Conservation (phyloP, 2,113 vertebrate genomes). For the Blennius ocellaris region DNA sequence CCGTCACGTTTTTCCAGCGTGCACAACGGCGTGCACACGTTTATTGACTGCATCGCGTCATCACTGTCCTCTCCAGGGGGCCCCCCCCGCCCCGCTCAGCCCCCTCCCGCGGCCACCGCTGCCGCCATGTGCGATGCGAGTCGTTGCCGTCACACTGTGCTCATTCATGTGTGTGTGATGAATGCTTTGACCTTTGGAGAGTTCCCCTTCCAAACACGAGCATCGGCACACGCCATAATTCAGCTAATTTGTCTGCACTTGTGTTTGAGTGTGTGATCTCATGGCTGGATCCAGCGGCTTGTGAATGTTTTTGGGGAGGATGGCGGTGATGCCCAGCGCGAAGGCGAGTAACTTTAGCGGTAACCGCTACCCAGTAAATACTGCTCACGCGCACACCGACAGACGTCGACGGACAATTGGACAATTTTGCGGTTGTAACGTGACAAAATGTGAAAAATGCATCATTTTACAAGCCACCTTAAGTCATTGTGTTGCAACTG, state of each 20-base stretch:
- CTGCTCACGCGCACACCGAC: too few relatives aligned
- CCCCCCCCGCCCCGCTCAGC: slow-evolving; percentile 50
- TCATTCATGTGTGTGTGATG: slow-evolving; percentile 76
- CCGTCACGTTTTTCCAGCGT: too few relatives aligned
- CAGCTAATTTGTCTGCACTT: slow-evolving; percentile 61
- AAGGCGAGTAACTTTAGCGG: too few relatives aligned
- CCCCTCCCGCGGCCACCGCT: too few relatives aligned
- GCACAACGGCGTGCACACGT: slow-evolving; percentile 68
- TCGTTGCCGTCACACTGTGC: slow-evolving; percentile 71
- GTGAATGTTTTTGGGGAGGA: too few relatives aligned
- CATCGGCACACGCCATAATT: slow-evolving; percentile 49
- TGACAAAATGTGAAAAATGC: too few relatives aligned
- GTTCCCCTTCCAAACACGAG: slow-evolving; percentile 34
- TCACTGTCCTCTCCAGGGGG: slow-evolving; percentile 52
- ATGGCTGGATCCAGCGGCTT: slow-evolving; percentile 51
- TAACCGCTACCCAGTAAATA: too few relatives aligned
- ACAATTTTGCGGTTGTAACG: too few relatives aligned
- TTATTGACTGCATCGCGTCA: slow-evolving; percentile 79
- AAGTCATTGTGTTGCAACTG: too few relatives aligned
- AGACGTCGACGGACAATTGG: too few relatives aligned
- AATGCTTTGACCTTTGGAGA: slow-evolving; percentile 69
- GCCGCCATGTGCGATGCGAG: slow-evolving; percentile 13
- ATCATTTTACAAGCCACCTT: too few relatives aligned
- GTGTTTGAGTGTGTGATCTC: slow-evolving; percentile 60
- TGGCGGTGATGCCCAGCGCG: slow-evolving; percentile 7